These are phyloP conservation scores for Odontomyia ornata DNA, from an alignment of 2,888 invertebrate species.

Conservation along the genomic window DNA sequence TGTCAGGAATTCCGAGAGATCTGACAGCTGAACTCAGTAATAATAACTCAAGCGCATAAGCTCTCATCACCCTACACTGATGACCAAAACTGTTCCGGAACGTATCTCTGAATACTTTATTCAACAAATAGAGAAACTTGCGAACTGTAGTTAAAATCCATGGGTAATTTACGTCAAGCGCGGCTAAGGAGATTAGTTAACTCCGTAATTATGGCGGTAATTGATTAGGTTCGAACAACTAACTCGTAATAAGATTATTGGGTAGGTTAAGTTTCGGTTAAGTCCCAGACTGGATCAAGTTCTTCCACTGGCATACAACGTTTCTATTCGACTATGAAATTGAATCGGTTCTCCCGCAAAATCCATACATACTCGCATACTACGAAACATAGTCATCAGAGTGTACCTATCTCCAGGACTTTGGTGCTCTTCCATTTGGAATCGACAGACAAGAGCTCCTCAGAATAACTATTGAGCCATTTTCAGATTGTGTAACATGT, in stretches of 20 bases:
- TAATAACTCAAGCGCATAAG: no score
- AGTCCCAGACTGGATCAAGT: slow-evolving; percentile 11
- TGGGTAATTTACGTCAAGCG: slow-evolving; percentile 49
- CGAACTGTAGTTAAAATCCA: slow-evolving; percentile 40
- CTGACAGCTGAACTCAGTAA: no score
- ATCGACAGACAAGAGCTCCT: slow-evolving; percentile 16
- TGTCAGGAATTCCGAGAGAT: no score
- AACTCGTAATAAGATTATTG: slow-evolving; percentile 65
- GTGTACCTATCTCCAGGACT: neutral
- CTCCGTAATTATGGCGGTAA: slow-evolving; percentile 65
- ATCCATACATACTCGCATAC: slow-evolving; percentile 43
- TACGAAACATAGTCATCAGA: slow-evolving; percentile 2
- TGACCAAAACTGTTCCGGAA: no score
- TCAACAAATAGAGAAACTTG: neutral
- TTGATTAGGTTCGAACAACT: slow-evolving; percentile 66
- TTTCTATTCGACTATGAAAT: slow-evolving; percentile 59
- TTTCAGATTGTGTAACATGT: slow-evolving; percentile 35
- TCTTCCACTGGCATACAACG: slow-evolving; percentile 46
- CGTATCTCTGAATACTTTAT: no score
- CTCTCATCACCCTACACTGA: no score
- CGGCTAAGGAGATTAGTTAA: slow-evolving; percentile 63
- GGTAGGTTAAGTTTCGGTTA: slow-evolving; percentile 46
- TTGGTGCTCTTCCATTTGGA: slow-evolving; percentile 30
- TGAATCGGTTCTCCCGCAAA: slow-evolving; percentile 57
- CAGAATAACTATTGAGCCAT: slow-evolving; percentile 41